These are phyloP conservation scores for Lithodes maja DNA, from an alignment of 2,888 invertebrate genomes.

Conservation along the genomic window DNA sequence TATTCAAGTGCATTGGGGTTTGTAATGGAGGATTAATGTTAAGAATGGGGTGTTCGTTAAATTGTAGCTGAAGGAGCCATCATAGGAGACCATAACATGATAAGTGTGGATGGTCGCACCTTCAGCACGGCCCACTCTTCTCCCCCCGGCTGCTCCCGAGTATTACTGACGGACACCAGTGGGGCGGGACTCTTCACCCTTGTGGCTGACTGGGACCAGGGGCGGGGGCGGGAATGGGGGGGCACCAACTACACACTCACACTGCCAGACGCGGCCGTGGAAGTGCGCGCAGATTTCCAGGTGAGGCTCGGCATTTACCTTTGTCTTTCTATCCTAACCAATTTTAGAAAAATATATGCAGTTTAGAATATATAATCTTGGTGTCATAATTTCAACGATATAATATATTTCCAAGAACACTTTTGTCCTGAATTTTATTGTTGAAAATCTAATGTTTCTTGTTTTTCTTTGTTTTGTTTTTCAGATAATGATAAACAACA, in stretches of 20 bases:
- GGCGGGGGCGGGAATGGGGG: background rate
- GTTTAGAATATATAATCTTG: no score
- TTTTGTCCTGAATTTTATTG: no score
- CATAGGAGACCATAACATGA: constrained; percentile 42
- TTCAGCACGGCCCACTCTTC: constrained; percentile 32
- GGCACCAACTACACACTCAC: constrained; percentile 2
- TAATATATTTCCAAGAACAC: no score
- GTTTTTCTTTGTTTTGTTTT: background rate
- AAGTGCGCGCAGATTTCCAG: constrained; percentile 33
- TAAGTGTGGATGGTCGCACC: constrained; percentile 46
- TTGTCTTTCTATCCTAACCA: no score
- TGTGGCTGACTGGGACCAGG: constrained; percentile 14
- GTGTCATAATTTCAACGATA: no score
- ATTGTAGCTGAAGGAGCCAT: constrained; percentile 43
- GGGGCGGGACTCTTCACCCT: constrained; percentile 37
- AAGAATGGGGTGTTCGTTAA: no score
- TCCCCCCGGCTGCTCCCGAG: constrained; percentile 22
- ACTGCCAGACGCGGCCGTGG: constrained; percentile 18
- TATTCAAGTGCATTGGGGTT: no score
- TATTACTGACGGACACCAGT: constrained; percentile 38
- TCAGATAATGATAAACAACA: constrained; percentile 35
- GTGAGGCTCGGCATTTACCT: background rate
- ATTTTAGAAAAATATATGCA: no score
- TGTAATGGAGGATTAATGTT: no score
- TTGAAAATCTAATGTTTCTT: no score